These are phyloP conservation scores for Buceros bicornis DNA, from an alignment of 2,797 vertebrate genomes.

Conservation along the genomic window DNA sequence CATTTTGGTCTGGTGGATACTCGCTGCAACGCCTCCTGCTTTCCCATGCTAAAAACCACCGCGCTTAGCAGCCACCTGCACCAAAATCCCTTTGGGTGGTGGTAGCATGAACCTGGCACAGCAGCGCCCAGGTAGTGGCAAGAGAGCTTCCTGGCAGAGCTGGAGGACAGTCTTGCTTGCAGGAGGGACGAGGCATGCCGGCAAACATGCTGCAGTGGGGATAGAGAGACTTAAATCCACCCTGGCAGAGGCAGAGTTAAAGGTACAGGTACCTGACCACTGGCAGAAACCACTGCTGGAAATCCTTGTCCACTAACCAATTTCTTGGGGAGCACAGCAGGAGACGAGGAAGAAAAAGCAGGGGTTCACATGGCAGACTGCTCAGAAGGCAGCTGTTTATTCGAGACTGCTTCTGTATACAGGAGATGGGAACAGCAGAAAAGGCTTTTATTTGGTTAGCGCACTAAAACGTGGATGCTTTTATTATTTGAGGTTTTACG, in stretches of 20 bases:
- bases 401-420: neutral
- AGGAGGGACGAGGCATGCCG: rapidly evolving
- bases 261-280: neutral
- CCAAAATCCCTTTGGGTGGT: neutral
- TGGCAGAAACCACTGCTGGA: neutral
- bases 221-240: neutral
- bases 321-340: neutral
- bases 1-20: neutral
- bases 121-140: rapidly evolving
- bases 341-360: neutral
- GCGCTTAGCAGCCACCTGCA: neutral
- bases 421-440: neutral
- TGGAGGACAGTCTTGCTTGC: neutral
- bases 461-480: neutral
- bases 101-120: neutral
- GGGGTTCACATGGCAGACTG: neutral
- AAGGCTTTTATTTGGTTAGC: neutral
- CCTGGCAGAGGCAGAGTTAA: neutral
- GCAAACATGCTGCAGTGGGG: neutral
- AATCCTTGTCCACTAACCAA: neutral
- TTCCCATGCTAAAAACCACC: too few relatives aligned
- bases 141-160: neutral
- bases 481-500: constrained; percentile 13
- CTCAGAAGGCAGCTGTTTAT: neutral
- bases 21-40: neutral